Conservation (phyloP, 2,113 vertebrate species). For the Eulemur macaco region DNA sequence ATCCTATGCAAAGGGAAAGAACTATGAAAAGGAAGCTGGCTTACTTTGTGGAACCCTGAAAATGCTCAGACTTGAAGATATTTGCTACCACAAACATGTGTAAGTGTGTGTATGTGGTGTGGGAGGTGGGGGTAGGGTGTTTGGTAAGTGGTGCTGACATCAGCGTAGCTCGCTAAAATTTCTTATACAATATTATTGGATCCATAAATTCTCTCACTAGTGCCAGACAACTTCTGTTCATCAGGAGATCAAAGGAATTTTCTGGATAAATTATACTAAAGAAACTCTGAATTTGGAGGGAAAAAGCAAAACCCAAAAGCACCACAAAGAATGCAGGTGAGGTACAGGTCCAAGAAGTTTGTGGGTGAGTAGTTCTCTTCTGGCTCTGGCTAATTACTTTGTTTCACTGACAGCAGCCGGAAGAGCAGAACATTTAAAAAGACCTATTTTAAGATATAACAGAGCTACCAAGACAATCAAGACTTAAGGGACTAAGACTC, state of each 20-base stretch:
- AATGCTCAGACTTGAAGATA: not conserved
- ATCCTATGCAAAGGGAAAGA: not conserved
- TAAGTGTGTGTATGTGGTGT: not conserved
- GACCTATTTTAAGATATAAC: not conserved
- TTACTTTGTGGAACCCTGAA: not conserved
- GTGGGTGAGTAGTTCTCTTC: not conserved
- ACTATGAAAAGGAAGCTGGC: not conserved
- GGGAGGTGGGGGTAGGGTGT: not conserved
- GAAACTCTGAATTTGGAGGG: constrained; percentile 8
- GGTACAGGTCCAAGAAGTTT: not conserved
- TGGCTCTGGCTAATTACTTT: not conserved
- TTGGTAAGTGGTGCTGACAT: not conserved
- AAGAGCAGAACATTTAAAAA: not conserved
- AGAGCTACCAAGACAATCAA: not conserved
- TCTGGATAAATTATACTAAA: constrained; percentile 20
- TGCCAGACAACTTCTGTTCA: not conserved
- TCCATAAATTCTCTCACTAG: not conserved
- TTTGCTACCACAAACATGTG: not conserved
- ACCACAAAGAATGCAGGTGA: not conserved
- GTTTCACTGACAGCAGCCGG: not conserved
- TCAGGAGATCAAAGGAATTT: constrained; percentile 31
- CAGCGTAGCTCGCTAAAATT: not conserved
- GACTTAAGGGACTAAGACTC: not conserved
- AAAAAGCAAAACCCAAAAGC: not conserved
- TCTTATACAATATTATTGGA: not conserved